These are phyloP conservation scores for Catalaphyllia jardinei DNA, from an alignment of 64 coral and sea anemone genomes.

Conservation along the genomic window DNA sequence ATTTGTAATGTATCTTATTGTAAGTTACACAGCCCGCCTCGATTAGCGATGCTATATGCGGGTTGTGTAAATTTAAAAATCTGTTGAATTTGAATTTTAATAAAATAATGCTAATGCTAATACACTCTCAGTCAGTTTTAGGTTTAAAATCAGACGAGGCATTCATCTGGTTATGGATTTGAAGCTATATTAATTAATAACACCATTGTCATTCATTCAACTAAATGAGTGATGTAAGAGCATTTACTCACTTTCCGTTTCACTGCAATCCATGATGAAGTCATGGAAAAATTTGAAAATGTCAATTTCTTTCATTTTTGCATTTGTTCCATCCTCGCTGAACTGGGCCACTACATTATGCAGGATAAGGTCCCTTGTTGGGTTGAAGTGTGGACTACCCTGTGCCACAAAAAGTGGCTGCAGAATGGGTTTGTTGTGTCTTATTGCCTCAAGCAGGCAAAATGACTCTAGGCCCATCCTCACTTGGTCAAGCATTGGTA, in stretches of 20 bases:
- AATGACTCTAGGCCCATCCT: constrained; percentile 31
- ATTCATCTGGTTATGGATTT: too few relatives aligned
- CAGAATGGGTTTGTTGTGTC: constrained; percentile 40
- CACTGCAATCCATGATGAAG: constrained; percentile 50
- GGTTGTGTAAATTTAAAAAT: too few relatives aligned
- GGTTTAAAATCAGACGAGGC: too few relatives aligned
- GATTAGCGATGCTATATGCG: too few relatives aligned
- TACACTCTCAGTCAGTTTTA: too few relatives aligned
- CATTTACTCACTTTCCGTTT: constrained; percentile 55
- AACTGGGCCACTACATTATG: constrained; percentile 63
- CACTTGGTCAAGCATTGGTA: constrained; percentile 1
- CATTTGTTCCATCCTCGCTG: constrained; percentile 74
- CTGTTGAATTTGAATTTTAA: too few relatives aligned
- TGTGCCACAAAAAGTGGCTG: constrained; percentile 40
- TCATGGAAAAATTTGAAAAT: constrained; percentile 68
- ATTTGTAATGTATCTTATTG: too few relatives aligned
- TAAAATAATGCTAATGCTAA: too few relatives aligned
- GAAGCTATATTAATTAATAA: too few relatives aligned
- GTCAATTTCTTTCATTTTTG: constrained; percentile 60
- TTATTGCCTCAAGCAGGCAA: constrained; percentile 36
- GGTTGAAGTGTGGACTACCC: constrained; percentile 37
- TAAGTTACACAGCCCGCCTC: too few relatives aligned
- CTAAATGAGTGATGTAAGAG: too few relatives aligned
- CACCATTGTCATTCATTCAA: too few relatives aligned
- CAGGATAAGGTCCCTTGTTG: constrained; percentile 62